Base-by-base conservation (phyloP, 2,797 vertebrate genomes). In the Myotis daubentonii region DNA sequence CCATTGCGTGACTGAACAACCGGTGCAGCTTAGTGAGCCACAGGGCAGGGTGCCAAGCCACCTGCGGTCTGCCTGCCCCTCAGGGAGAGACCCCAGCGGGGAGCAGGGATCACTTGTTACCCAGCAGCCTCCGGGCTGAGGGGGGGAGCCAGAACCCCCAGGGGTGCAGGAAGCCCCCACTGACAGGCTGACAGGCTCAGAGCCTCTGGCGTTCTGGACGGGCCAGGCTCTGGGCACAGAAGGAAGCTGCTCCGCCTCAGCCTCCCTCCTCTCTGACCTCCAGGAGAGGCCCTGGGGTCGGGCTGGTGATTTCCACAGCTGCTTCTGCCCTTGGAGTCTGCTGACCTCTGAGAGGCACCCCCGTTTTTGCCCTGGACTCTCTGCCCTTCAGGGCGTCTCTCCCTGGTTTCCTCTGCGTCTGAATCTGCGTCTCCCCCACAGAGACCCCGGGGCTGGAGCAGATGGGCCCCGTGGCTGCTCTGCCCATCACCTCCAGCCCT, bases 121-220 rank as follows among this genome's bases (percentile, higher is more conserved):
- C 49, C 15, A 28, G 62, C 60, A 20, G 51, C 41, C 41, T 53
- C 53, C 13, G 0, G 30, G n/a, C 11, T 3, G 30, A 68, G 22
- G 22, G 25, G 23, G 79, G 55, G 17, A 10, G 49, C 10, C 5
- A 0, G 57, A 71, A 30, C 71, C 30, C 47, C 8, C 0, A 0
- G 74, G 30, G 47, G 28, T n/a, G 15, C 15, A 22, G 38, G 8
- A 57, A 76, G 38, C 11, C 20, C 22, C 19, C 1, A 3, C 28
- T 6, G 6, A 68, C 57, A 51, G 15, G 38, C 13, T 15, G 51
- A 8, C 20, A 44, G 66, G 3, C 47, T 44, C 28, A 6, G 83
- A 44, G 51, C 28, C 22, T 51, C 66, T 0, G 4, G n/a, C 2
- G 8, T 51, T 30, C n/a, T 8, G 49, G 57, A 5, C 2, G 0